Percentiles rank a stretch among this genome's conserved stretches.
phyloP scores from a whole-genome alignment of 1,140 invertebrate species.

The Sminthurinus signatus region DNA sequence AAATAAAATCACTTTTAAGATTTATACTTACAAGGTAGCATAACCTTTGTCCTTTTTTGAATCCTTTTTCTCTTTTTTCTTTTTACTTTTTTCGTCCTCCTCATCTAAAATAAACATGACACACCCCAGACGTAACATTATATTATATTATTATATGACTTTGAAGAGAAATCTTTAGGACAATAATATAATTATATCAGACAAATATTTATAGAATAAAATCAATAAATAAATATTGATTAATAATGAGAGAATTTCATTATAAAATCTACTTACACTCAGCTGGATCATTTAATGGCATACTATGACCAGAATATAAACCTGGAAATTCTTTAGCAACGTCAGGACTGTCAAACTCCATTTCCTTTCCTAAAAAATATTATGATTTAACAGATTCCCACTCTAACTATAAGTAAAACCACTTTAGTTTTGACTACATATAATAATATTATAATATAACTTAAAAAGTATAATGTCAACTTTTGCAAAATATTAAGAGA shows the following conservation, averaged over 20 bases:
- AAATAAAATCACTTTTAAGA: too few species aligned
- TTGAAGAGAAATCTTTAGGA: not conserved
- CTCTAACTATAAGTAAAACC: too few species aligned
- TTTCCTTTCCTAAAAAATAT: constrained; percentile 42
- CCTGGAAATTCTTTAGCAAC: constrained; percentile 86
- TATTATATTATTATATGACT: too few species aligned
- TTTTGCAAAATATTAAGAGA: too few species aligned
- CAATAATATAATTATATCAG: not conserved
- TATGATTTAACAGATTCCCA: not conserved
- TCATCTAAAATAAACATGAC: constrained; percentile 28
- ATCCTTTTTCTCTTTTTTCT: constrained; percentile 70
- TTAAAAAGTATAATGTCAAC: too few species aligned
- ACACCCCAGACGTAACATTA: too few species aligned
- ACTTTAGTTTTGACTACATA: too few species aligned
- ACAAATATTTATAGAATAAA: not conserved
- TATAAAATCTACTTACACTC: constrained; percentile 25
- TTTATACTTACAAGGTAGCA: too few species aligned
- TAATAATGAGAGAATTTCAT: not conserved
- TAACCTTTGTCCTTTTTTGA: constrained; percentile 76
- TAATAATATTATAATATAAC: too few species aligned
- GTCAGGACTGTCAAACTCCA: constrained; percentile 86
- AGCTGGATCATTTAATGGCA: constrained; percentile 44
- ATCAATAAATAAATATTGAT: constrained; percentile 6
- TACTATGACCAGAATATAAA: constrained; percentile 70
- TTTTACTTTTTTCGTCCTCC: constrained; percentile 38